Evolutionary conservation across 2,888 invertebrate species (phyloP).

Genomic region (Epirrhoe tristata): DNA sequence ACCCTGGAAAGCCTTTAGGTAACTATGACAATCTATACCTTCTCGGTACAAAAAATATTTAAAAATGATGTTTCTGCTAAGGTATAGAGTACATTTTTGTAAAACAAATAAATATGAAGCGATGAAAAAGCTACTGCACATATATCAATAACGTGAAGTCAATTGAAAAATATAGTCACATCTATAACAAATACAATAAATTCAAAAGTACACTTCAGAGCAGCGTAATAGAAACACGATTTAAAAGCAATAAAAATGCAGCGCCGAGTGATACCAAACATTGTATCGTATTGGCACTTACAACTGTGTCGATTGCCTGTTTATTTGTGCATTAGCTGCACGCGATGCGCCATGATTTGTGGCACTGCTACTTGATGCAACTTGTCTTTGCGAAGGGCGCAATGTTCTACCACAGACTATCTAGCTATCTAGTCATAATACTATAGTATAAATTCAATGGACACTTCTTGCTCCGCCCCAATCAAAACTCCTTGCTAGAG

Average conservation of each 20-base stretch:
- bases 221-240: conserved; percentile 38
- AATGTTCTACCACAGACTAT: neutral
- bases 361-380: conserved; percentile 22
- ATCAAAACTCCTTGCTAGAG: too few relatives aligned
- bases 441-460: neutral
- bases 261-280: conserved; percentile 51
- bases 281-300: conserved; percentile 55
- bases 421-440: neutral
- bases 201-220: conserved; percentile 16
- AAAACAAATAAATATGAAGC: neutral
- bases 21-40: too few relatives aligned
- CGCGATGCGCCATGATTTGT: conserved; percentile 56
- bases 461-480: too few relatives aligned
- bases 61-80: neutral
- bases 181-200: conserved; percentile 6
- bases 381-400: conserved; percentile 27
- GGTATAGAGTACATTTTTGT: neutral
- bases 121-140: neutral
- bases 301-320: conserved; percentile 52
- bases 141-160: neutral
- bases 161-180: conserved; percentile 4
- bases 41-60: too few relatives aligned
- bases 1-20: too few relatives aligned
- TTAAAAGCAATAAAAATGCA: conserved; percentile 45
- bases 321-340: conserved; percentile 59